These are phyloP conservation scores for Ametastegia equiseti DNA, from an alignment of 2,888 invertebrate species.

Conservation along the genomic window DNA sequence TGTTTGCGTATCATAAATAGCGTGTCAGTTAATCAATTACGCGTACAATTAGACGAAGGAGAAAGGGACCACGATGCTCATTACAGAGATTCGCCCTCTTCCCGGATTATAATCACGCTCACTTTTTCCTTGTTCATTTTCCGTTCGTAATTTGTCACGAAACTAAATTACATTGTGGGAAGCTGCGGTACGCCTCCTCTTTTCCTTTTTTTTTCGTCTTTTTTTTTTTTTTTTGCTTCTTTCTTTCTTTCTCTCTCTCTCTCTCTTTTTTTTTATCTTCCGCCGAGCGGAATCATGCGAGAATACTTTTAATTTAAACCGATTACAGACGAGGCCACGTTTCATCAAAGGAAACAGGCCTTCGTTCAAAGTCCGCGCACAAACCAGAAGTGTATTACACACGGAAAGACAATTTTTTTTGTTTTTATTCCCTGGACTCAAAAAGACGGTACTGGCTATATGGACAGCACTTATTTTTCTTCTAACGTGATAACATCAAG, in stretches of 20 bases:
- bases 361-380: background rate
- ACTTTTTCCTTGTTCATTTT: conserved; percentile 38
- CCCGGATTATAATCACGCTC: conserved; percentile 42
- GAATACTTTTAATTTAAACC: conserved; percentile 43
- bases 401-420: conserved; percentile 5
- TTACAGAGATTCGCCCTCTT: conserved; percentile 21
- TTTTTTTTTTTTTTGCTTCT: background rate
- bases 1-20: conserved; percentile 64
- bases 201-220: conserved; percentile 14
- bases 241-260: background rate
- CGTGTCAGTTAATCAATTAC: conserved; percentile 57
- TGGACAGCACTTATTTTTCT: too few species aligned
- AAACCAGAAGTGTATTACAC: conserved; percentile 10
- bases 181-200: conserved; percentile 1
- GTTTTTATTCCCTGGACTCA: background rate
- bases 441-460: too few species aligned
- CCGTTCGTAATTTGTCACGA: conserved; percentile 42
- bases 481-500: too few species aligned
- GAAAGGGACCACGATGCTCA: conserved; percentile 17
- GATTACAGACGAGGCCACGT: conserved; percentile 25
- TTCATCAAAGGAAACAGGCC: conserved; percentile 31
- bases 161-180: conserved; percentile 40
- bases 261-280: background rate
- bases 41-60: conserved; percentile 29
- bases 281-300: conserved; percentile 25